phyloP scores from a whole-genome alignment of 1,140 invertebrate species.

The Drosophila santomea region DNA sequence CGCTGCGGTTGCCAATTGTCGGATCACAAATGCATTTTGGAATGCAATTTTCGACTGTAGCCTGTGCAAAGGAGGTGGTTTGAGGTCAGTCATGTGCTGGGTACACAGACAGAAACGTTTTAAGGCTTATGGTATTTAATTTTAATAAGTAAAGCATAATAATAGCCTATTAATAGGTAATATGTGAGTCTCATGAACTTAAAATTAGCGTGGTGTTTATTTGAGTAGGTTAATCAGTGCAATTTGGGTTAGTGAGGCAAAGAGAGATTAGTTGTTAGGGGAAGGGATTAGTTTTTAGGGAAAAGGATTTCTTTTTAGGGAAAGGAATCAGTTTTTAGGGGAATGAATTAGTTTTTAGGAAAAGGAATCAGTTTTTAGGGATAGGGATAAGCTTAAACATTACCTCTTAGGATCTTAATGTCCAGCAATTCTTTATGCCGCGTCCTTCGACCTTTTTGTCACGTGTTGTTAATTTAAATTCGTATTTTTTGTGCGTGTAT shows the following conservation, averaged over 20 bases:
- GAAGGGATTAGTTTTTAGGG: background rate
- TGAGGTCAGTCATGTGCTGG: conserved; percentile 12
- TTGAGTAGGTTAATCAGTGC: background rate
- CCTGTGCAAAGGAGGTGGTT: conserved; percentile 2
- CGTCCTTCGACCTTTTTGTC: conserved; percentile 81
- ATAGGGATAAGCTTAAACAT: conserved; percentile 33
- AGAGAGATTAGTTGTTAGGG: background rate
- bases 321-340: background rate
- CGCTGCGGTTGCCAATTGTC: conserved; percentile 41
- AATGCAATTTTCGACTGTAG: conserved; percentile 11
- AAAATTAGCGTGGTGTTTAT: no score
- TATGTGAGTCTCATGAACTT: no score
- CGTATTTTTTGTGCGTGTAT: conserved; percentile 26
- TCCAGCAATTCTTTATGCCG: conserved; percentile 85
- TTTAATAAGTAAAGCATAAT: no score
- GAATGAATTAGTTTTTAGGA: no score
- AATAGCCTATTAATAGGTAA: no score
- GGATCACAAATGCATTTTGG: conserved; percentile 38
- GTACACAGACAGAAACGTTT: conserved; percentile 9
- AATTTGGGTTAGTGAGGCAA: conserved; percentile 3
- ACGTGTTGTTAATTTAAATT: conserved; percentile 27
- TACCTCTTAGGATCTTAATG: conserved; percentile 85
- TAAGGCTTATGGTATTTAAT: no score
- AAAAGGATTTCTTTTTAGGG: no score
- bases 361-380: background rate